phyloP scores from a whole-genome alignment of 92 coral and sea anemone genomes.

The Heliopora coerulea region DNA sequence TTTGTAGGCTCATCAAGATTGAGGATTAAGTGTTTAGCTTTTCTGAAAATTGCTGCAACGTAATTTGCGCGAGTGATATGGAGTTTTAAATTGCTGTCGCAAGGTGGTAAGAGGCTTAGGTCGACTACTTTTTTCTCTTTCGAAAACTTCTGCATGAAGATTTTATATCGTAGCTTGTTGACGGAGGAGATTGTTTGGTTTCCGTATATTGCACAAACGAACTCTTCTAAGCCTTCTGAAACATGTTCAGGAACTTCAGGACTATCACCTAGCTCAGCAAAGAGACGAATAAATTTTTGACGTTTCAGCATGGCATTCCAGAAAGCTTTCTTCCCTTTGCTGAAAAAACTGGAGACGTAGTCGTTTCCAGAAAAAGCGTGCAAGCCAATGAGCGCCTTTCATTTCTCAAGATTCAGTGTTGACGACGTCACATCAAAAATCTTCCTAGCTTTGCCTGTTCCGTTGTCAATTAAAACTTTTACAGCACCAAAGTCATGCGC shows the following conservation, averaged over 20 bases:
- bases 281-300: not conserved
- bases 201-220: slow-evolving; percentile 14
- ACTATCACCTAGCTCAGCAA: slow-evolving; percentile 6
- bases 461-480: slow-evolving; percentile 8
- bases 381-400: slow-evolving; percentile 6
- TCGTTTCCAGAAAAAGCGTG: slow-evolving; percentile 27
- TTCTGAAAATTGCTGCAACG: slow-evolving; percentile 16
- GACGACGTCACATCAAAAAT: slow-evolving; percentile 12
- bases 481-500: slow-evolving; percentile 11
- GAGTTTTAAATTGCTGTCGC: slow-evolving; percentile 3
- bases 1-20: not conserved
- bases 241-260: slow-evolving; percentile 8
- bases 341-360: slow-evolving; percentile 21
- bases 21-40: not conserved
- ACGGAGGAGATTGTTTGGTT: not conserved
- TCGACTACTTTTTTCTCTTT: slow-evolving; percentile 23
- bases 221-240: slow-evolving; percentile 2
- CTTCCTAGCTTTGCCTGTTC: slow-evolving; percentile 12
- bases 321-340: slow-evolving; percentile 23
- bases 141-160: slow-evolving; percentile 12
- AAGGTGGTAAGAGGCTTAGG: slow-evolving; percentile 28
- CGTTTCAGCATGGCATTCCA: slow-evolving; percentile 30
- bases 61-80: slow-evolving; percentile 9
- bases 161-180: slow-evolving; percentile 4
- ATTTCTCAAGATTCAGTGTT: not conserved